These are phyloP conservation scores for Nowickia ferox DNA, from an alignment of 2,888 invertebrate species.

Conservation along the genomic window DNA sequence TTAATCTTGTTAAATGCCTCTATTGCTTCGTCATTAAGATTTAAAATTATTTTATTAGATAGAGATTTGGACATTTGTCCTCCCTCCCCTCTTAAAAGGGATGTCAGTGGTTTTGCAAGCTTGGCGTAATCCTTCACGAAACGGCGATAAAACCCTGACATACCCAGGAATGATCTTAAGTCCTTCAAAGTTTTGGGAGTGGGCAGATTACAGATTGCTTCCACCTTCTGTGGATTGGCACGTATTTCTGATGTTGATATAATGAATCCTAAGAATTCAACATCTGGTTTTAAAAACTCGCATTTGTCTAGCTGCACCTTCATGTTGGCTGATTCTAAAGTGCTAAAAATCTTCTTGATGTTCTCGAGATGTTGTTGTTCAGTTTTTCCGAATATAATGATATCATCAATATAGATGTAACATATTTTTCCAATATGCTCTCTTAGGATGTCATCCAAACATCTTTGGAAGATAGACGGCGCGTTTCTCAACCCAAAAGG, in stretches of 20 bases:
- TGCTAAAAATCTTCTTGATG: neutral
- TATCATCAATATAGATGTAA: conserved; percentile 21
- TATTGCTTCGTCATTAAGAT: conserved; percentile 14
- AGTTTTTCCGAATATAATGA: conserved; percentile 28
- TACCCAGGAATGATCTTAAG: conserved; percentile 5
- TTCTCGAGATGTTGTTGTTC: neutral
- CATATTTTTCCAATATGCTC: conserved; percentile 40
- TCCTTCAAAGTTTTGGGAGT: neutral
- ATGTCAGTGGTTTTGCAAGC: no score
- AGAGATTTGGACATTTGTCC: no score
- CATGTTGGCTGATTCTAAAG: no score
- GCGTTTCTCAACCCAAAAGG: no score
- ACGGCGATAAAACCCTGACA: neutral
- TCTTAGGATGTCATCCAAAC: conserved; percentile 34
- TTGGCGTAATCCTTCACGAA: no score
- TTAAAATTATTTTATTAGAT: no score
- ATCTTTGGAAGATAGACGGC: no score
- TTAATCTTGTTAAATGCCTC: conserved; percentile 28
- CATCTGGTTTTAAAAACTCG: conserved; percentile 35
- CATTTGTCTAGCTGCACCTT: no score
- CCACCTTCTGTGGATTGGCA: neutral
- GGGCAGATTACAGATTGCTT: neutral
- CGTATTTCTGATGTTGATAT: no score
- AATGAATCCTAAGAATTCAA: conserved; percentile 37
- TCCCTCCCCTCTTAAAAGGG: no score